phyloP scores from a whole-genome alignment of 2,797 vertebrate species.

The Ibycter americanus region DNA sequence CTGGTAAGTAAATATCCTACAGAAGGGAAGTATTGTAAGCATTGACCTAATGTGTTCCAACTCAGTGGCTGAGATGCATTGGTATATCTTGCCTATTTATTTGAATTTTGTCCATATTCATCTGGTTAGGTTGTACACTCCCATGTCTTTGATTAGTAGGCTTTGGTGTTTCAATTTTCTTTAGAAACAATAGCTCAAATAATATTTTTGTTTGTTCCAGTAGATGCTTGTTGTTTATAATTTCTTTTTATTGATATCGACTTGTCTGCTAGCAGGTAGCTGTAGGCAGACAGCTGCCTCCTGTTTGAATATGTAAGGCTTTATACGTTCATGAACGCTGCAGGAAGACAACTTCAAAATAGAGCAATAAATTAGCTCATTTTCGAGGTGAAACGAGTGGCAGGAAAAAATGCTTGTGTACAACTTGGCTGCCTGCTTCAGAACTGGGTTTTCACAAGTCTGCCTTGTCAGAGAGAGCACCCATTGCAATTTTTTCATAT shows the following conservation, averaged over 20 bases:
- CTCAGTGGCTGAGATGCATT: background rate
- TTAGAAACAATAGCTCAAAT: background rate
- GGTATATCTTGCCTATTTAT: background rate
- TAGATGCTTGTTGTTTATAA: background rate
- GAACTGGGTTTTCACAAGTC: background rate
- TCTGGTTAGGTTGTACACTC: background rate
- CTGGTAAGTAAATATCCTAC: background rate
- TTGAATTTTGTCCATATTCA: background rate
- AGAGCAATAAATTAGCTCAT: background rate
- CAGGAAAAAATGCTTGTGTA: background rate
- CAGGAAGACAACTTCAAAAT: background rate
- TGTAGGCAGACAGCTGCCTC: background rate
- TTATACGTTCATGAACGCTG: rapidly evolving
- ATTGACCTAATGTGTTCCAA: background rate
- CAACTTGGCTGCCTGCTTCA: background rate
- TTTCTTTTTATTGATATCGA: background rate
- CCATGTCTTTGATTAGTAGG: background rate
- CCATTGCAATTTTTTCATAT: background rate
- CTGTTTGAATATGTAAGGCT: background rate
- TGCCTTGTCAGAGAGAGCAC: background rate
- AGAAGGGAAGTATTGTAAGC: background rate
- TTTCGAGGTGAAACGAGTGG: background rate
- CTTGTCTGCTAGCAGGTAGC: background rate
- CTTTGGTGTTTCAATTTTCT: background rate
- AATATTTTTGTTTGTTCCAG: background rate